A percentile compares a stretch with the other conserved stretches of the same genome.
phyloP scores from a whole-genome alignment of 2,113 vertebrate species.

The Oryzias melastigma region DNA sequence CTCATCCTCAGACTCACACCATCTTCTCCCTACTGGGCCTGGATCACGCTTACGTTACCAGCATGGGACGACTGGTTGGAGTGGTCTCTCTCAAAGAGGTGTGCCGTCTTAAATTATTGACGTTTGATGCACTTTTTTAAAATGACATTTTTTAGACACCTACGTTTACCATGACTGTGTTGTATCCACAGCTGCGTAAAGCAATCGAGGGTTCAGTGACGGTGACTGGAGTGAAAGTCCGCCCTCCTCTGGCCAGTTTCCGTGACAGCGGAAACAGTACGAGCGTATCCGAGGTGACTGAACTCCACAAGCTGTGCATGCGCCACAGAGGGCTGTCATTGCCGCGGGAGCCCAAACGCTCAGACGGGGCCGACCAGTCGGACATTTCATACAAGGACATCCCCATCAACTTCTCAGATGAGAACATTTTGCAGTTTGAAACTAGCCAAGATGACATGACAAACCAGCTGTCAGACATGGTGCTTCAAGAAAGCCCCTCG shows the following conservation, averaged over 20 bases:
- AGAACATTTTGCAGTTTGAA: constrained; percentile 64
- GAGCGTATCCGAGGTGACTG: constrained; percentile 88
- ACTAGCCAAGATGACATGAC: constrained; percentile 52
- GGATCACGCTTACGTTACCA: constrained; percentile 96
- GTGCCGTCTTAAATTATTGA: constrained; percentile 17
- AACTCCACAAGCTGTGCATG: constrained; percentile 92
- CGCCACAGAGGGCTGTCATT: constrained; percentile 86
- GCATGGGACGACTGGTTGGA: constrained; percentile 93
- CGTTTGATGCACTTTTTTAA: neutral
- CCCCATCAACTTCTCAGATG: constrained; percentile 78
- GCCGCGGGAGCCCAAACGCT: constrained; percentile 85
- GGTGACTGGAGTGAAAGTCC: constrained; percentile 91
- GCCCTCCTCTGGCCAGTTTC: constrained; percentile 95
- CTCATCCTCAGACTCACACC: constrained; percentile 87
- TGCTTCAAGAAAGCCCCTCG: constrained; percentile 71
- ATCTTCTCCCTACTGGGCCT: constrained; percentile 96
- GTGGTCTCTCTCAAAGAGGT: constrained; percentile 97
- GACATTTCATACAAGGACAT: constrained; percentile 68
- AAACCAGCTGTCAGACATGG: constrained; percentile 56
- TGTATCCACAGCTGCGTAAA: constrained; percentile 85
- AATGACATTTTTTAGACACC: neutral
- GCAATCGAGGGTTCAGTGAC: constrained; percentile 96
- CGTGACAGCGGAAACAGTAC: constrained; percentile 89
- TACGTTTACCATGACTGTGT: neutral
- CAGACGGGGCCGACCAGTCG: constrained; percentile 70